Percentiles rank a stretch among this genome's conserved stretches.
Conservation (phyloP, 2,888 invertebrate species). For the Pollenia labialis region DNA sequence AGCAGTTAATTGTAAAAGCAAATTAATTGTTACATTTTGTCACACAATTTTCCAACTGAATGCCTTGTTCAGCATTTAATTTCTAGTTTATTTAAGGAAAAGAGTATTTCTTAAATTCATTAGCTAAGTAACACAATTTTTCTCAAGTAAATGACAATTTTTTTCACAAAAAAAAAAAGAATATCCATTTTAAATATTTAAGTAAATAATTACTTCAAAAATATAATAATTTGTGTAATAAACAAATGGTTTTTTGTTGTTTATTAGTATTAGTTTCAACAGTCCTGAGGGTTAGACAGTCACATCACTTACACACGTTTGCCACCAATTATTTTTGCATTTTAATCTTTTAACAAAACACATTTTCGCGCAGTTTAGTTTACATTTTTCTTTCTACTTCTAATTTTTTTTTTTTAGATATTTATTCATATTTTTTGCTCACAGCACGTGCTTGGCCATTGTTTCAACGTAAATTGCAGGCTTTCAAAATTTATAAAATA, state of each 20-base stretch:
- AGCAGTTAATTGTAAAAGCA: no score
- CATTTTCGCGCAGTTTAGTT: slow-evolving; percentile 2
- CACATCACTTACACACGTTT: not conserved
- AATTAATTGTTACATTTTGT: no score
- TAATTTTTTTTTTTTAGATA: not conserved
- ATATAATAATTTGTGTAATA: not conserved
- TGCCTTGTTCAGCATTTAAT: no score
- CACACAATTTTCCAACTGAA: no score
- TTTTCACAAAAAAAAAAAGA: no score
- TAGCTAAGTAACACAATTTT: no score
- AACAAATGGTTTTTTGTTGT: not conserved
- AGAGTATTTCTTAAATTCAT: no score
- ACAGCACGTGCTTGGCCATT: slow-evolving; percentile 17
- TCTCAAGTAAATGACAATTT: no score
- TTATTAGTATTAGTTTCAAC: not conserved
- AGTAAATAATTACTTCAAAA: not conserved
- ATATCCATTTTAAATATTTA: not conserved
- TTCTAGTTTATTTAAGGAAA: no score
- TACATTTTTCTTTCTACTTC: not conserved
- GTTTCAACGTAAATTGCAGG: slow-evolving; percentile 23
- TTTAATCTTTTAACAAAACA: slow-evolving; percentile 41
- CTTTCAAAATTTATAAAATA: not conserved
- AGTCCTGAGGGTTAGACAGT: not conserved
- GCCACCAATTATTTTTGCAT: slow-evolving; percentile 8
- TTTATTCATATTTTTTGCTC: not conserved